These are phyloP conservation scores for Galbula dea DNA, from an alignment of 2,113 vertebrate species.

Conservation along the genomic window DNA sequence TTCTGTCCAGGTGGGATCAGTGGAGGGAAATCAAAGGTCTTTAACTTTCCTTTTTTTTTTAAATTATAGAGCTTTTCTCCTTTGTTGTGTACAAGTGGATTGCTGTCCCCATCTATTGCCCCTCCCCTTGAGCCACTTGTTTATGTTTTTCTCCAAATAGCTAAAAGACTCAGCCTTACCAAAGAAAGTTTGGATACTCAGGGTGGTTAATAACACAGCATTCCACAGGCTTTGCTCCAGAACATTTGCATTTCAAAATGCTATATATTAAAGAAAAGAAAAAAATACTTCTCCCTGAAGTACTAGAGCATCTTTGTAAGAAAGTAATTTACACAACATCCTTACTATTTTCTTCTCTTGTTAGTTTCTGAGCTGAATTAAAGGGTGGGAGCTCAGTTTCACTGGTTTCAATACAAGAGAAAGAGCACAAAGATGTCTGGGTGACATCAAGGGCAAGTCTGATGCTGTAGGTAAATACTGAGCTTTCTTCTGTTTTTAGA, in stretches of 20 bases:
- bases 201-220: not conserved
- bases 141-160: not conserved
- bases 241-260: not conserved
- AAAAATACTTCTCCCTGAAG: not conserved
- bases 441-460: not conserved
- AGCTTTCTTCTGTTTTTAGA: not conserved
- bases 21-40: not conserved
- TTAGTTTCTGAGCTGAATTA: not conserved
- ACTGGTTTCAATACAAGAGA: not conserved
- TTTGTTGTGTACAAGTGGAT: not conserved
- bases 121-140: not conserved
- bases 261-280: not conserved
- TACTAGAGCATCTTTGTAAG: not conserved
- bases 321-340: not conserved
- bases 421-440: accelerated
- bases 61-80: not conserved
- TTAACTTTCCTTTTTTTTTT: not conserved
- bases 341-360: not conserved
- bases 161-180: not conserved
- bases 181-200: not conserved
- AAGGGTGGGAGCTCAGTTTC: not conserved
- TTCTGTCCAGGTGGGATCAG: not conserved
- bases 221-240: not conserved
- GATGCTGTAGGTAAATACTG: not conserved
- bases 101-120: too few relatives aligned